Evolutionary conservation across 1,140 invertebrate species (phyloP), one percentile per base, ranked within the genome.

Genomic region (Brachionus plicatilis): DNA sequence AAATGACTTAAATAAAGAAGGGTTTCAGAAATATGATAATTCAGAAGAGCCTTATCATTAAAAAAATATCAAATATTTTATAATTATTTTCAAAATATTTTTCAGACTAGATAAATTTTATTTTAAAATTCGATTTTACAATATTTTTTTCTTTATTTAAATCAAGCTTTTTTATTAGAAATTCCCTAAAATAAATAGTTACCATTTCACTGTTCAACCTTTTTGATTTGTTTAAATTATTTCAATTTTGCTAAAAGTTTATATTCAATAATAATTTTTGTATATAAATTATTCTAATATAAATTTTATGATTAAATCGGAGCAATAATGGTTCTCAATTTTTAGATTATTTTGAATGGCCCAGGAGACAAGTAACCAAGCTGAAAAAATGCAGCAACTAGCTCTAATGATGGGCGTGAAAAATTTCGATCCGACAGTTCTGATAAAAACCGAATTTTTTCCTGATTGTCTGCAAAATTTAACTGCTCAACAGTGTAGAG

Each of bases 391-490:
- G 45, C 72, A 76, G 47, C 72, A 76, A 53, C 50, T 76, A 37
- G 41, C 72, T 11, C 20, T 76, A 12, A 50, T 76, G 24, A 76
- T 53, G 72, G 47, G 45, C 3, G 41, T 47, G 4, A 47, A 47
- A 27, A 50, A 47, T 27, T 76, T 76, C 29, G 45, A 76, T 50
- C 43, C 72, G 11, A 27, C 72, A 2, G 43, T 37, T 76, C 17
- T 76, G 20, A 76, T 76, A 1, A 45, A 76, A 33, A 76, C 72
- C 5, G 72, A 76, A 4, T 76, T 76, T 27, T 82, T 82, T 82
- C 79, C 79, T 6, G 79, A 82, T 47, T 60, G 37, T 43, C 33
- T 82, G 6, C 79, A 82, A 68, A 43, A 82, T 43, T 68, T 82
- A 29, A 45, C 37, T 65, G 12, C 20, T 7, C 37, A 82, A 7